phyloP scores from a whole-genome alignment of 2,113 vertebrate genomes.

The Cervus canadensis region DNA sequence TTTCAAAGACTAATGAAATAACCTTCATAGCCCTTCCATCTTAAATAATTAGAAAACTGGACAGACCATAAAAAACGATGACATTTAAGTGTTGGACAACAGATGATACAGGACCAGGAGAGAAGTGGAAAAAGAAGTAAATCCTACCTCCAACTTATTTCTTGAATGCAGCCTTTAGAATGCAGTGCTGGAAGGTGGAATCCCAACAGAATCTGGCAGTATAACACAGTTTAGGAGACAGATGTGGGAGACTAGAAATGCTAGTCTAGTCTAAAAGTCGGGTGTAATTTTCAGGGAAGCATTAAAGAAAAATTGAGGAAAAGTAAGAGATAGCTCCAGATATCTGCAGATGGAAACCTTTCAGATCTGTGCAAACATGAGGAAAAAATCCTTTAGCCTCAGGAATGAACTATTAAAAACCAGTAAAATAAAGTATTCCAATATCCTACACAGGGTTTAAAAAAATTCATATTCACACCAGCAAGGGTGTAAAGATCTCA shows the following conservation, averaged over 20 bases:
- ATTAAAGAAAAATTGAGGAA: neutral
- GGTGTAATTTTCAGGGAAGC: neutral
- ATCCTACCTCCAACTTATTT: neutral
- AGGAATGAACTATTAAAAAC: neutral
- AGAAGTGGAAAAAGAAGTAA: neutral
- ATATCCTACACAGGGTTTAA: neutral
- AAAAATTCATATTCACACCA: neutral
- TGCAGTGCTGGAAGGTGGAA: neutral
- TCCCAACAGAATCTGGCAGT: neutral
- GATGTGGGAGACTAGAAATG: neutral
- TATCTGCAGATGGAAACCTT: neutral
- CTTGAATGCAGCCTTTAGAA: neutral
- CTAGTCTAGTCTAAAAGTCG: neutral
- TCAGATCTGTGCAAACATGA: neutral
- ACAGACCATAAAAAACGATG: neutral
- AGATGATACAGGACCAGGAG: neutral
- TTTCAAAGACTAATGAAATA: neutral
- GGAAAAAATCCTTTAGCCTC: neutral
- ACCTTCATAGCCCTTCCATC: neutral
- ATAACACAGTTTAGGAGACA: neutral
- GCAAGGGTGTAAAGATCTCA: neutral
- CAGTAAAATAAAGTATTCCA: neutral
- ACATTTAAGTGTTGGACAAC: neutral
- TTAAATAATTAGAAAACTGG: neutral
- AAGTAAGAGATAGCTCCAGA: neutral